phyloP scores from a whole-genome alignment of 2,113 vertebrate genomes.

The Sigmodon hispidus region DNA sequence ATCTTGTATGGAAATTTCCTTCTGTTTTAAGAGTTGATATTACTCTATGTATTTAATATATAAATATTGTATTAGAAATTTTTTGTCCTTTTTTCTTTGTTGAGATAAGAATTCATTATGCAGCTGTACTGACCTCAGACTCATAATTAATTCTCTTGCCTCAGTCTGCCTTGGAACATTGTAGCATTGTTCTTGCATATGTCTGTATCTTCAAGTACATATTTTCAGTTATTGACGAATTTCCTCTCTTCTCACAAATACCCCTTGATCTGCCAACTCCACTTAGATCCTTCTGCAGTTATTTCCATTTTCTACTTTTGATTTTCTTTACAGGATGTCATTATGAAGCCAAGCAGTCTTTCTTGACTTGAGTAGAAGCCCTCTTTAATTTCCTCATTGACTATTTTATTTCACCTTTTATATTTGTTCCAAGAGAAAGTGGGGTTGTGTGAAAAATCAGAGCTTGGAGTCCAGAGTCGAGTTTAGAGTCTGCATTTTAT shows the following conservation, averaged over 20 bases:
- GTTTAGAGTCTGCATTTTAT: not conserved
- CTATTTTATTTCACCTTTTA: slow-evolving; percentile 35
- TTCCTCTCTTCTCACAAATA: not conserved
- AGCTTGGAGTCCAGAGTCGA: not conserved
- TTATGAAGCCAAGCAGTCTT: not conserved
- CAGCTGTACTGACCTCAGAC: not conserved
- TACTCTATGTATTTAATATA: not conserved
- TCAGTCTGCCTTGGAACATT: not conserved
- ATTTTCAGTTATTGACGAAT: not conserved
- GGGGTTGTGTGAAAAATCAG: not conserved
- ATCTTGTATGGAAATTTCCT: not conserved
- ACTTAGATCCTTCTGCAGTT: not conserved
- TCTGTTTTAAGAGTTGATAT: not conserved
- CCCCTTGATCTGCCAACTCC: not conserved
- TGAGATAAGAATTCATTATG: not conserved
- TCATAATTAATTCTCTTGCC: not conserved
- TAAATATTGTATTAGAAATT: not conserved
- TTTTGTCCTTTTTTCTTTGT: not conserved
- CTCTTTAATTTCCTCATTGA: not conserved
- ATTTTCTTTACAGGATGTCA: not conserved
- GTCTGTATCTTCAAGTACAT: not conserved
- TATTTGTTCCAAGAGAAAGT: slow-evolving; percentile 39
- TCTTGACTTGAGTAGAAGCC: not conserved
- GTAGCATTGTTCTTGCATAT: not conserved
- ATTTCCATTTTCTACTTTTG: not conserved